These are phyloP conservation scores for Porites rus DNA, from an alignment of 92 coral and sea anemone species.

Conservation along the genomic window DNA sequence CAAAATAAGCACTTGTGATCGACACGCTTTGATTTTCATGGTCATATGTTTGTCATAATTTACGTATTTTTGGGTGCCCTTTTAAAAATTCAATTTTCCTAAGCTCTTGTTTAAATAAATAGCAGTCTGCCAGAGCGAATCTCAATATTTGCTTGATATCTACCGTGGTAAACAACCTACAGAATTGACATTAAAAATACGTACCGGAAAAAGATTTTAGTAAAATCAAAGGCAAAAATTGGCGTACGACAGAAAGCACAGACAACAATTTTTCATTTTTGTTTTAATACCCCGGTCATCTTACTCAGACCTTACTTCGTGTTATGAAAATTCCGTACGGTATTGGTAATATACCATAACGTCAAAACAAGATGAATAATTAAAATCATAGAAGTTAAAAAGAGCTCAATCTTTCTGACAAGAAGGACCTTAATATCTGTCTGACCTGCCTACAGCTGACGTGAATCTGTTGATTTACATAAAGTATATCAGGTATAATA, in stretches of 20 bases:
- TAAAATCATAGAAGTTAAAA: not conserved
- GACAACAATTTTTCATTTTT: too few relatives aligned
- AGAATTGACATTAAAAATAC: not conserved
- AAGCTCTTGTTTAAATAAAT: too few relatives aligned
- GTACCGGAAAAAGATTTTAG: not conserved
- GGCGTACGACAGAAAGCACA: too few relatives aligned
- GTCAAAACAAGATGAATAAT: not conserved
- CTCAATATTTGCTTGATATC: not conserved
- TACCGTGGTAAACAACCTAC: not conserved
- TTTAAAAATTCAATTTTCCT: not conserved
- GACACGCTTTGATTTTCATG: too few relatives aligned
- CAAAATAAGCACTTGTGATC: too few relatives aligned
- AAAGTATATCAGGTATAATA: not conserved
- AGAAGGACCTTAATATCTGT: not conserved
- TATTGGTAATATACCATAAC: not conserved
- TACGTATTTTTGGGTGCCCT: not conserved
- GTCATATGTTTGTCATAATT: not conserved
- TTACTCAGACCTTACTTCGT: not conserved
- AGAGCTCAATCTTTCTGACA: too few relatives aligned
- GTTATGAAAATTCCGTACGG: constrained; percentile 3
- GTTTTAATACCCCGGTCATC: not conserved
- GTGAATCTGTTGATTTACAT: constrained; percentile 33
- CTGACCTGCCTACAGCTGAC: constrained; percentile 4
- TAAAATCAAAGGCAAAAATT: too few relatives aligned
- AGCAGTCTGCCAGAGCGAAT: not conserved